Base-by-base conservation (phyloP, 2,113 vertebrate species). In the Oenanthe melanoleuca region DNA sequence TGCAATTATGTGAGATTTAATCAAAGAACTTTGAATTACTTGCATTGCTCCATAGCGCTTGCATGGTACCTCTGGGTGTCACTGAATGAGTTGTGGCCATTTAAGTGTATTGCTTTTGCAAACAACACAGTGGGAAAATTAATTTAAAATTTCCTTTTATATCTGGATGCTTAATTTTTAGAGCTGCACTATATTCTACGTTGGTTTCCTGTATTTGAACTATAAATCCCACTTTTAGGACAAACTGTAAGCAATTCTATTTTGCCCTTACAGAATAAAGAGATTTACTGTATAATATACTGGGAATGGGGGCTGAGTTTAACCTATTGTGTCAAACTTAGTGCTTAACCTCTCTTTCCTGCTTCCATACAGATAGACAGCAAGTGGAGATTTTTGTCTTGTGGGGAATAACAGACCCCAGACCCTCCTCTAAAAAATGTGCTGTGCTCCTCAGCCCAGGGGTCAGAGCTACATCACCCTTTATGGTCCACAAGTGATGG, bases 1-100 rank as follows among this genome's bases (percentile, higher is more conserved):
- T 92, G 89, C 92, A 81, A 90, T 89, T 96, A 94, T 55, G 64
- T 97, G 88, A 95, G 88, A 92, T 89, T 95, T 97, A 98, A 97
- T 97, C 97, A 92, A 64, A 93, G 95, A 96, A 91, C 66, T 97
- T 65, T 74, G 95, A 95, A 86, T 89, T 94, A 80, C 83, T 93
- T 86, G 14, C 31, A 75, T 83, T 52, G 63, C 90, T 94, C 70
- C 63, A 40, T 42, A 82, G 82, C 4, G 9, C 61, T 88, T 80
- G 20, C 77, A 70, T 1, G 25, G 64, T 94, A 59, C 88, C 90
- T 96, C 82, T 92, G 92, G 81, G 85, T 94, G 89, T 80, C 82
- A 72, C 74, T 42, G 74, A 82, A 61, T 16, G 50, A 88, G 37
- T 44, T 93, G 79, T 78, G 88, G 77, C 79, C 60, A 12, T 80